Evolutionary conservation across 1,140 invertebrate genomes (phyloP), one percentile per base, ranked within the genome.

Genomic region (Saccostrea cuccullata): DNA sequence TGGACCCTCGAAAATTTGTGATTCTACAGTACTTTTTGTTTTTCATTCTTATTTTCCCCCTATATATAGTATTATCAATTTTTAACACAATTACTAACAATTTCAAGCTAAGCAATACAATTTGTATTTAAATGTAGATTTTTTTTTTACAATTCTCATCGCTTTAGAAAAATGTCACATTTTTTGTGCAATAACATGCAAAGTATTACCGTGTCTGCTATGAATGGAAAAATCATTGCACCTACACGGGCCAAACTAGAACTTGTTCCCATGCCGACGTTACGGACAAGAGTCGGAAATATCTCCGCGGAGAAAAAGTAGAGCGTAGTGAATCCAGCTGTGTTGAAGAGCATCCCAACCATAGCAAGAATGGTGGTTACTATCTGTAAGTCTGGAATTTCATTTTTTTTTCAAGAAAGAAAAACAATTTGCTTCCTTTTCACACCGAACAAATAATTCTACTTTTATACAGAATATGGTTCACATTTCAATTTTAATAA

Each of bases 241-340:
- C 97, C 97, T 86, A 98, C 94, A 87, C 97, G 95, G 12, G 97
- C 97, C 90, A 96, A 97, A 89, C 96, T 97, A 0, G 97, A 98
- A 82, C 97, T 96, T 4, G 96, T 95, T 0, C 98, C 98, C 84
- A 98, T 95, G 0, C 96, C 98, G 0, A 97, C 97, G 92, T 97
- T 98, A 86, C 97, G 95, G 58, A 98, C 96, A 11, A 97, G 96
- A 0, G 98, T 98, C 8, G 98, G 98, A 92, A 97, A 98, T 92
- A 98, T 96, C 95, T 98, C 97, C 20, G 97, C 96, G 12, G 97
- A 97, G 93, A 97, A 97, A 82, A 98, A 96, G 92, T 98, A 98
- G 47, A 98, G 96, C 0, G 97, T 96, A 40, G 96, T 97, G 70
- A 91, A 94, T 17, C 86, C 85, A 0, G 89, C 87, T 1, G 93